Conservation (phyloP, 2,797 vertebrate species). For the Netta rufina region DNA sequence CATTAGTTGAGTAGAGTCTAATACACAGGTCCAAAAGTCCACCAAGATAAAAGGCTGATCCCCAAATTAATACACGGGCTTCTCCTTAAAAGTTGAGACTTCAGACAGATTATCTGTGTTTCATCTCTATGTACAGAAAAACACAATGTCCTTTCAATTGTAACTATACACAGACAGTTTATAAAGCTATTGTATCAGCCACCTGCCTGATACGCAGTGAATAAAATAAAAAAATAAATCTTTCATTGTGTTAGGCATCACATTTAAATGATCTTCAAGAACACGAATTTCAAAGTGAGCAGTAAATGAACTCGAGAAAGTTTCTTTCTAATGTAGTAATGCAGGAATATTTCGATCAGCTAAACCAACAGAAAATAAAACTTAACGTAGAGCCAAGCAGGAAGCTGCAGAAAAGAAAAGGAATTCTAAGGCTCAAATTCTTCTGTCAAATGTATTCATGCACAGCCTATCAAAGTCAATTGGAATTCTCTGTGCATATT, state of each 20-base stretch:
- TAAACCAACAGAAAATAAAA: conserved; percentile 10
- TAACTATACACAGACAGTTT: background rate
- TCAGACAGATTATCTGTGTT: background rate
- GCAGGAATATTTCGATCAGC: background rate
- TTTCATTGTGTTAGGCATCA: background rate
- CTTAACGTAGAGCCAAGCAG: background rate
- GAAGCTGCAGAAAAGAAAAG: background rate
- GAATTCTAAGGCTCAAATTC: background rate
- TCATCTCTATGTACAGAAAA: background rate
- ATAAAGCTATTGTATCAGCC: background rate
- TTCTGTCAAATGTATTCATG: background rate
- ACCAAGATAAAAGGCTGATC: background rate
- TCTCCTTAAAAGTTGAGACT: background rate
- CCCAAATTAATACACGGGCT: background rate
- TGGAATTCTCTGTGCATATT: background rate
- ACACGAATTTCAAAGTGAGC: background rate
- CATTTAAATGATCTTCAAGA: background rate
- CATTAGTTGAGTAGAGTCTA: background rate
- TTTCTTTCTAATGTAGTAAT: background rate
- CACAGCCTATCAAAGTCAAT: background rate
- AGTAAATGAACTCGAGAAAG: background rate
- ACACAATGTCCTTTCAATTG: background rate
- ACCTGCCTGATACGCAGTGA: background rate
- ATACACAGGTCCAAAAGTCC: background rate
- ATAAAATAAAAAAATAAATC: background rate